Evolutionary conservation across 2,888 invertebrate genomes (phyloP), one percentile per base, ranked within the genome.

Genomic region (Cryptophagus acutangulus): DNA sequence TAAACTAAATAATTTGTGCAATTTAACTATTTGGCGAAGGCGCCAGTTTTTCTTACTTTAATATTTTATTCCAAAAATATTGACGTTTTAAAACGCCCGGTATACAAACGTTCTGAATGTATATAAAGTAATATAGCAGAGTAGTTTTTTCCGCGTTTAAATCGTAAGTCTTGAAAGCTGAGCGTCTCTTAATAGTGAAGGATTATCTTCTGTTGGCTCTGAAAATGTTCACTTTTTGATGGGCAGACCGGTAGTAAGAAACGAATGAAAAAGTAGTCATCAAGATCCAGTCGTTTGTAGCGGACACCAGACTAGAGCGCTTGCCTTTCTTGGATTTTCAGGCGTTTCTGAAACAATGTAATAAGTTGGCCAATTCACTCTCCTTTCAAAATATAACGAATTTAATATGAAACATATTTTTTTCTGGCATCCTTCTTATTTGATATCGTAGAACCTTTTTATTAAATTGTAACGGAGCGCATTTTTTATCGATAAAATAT

Each of bases 141-240:
- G n/a, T n/a, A n/a, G n/a, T n/a, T n/a, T n/a, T n/a, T n/a, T n/a
- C n/a, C n/a, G n/a, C n/a, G n/a, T n/a, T n/a, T n/a, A n/a, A n/a
- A n/a, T n/a, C n/a, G n/a, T 3, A 36, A 41, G 17, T 36, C 36
- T 29, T 29, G 43, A 33, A 36, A 46, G 34, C 31, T 31, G 31
- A 31, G 16, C 31, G 14, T 14, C 31, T 31, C 31, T 31, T 31
- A 31, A 53, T 55, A 53, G 53, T 49, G 47, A 49, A 52, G 55
- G 51, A 55, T 55, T 55, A 55, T 55, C 51, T 51, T n/a, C 44
- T 36, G n/a, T 34, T 45, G 51, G 41, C 49, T 48, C 47, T 45
- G 49, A 48, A 50, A 51, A 53, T 52, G 54, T 49, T 51, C 53
- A 45, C 55, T 57, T 57, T 56, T 55, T 55, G 57, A 56, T 57